Evolutionary conservation across 2,888 invertebrate species (phyloP), one percentile per base, ranked within the genome.

Genomic region (Oeneis ivallda): DNA sequence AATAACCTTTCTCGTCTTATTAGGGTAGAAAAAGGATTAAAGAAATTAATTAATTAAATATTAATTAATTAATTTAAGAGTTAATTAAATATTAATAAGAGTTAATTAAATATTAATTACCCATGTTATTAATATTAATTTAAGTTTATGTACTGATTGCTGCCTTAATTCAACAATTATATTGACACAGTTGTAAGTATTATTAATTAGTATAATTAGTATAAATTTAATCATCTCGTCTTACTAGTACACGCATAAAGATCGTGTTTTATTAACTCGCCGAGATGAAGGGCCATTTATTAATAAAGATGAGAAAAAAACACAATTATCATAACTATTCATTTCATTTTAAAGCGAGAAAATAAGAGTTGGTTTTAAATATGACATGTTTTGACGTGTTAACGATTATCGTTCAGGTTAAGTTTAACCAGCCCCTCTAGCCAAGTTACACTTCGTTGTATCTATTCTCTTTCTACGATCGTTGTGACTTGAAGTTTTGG

Each of bases 331-430:
- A 81, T 82, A 81, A 82, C 66, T 66, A 66, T 81, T 78, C 78
- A 76, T 75, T 77, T 71, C 74, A 72, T 74, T 70, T 75, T 73
- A 75, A 78, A 80, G 77, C 78, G 74, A 78, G 75, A 76, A 78
- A 69, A 71, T 63, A 70, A 74, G 75, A 76, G 76, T 83, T 83
- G 80, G 60, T 78, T 82, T 79, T 75, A 77, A 79, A 75, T 78
- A 76, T 76, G 76, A 76, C 78, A 76, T 80, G 79, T 81, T 79
- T 78, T 79, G 78, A 83, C 77, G 70, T 79, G 79, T 79, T 83
- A 80, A 75, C 76, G 74, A 73, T 74, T 70, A 77, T 73, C 64
- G 69, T 69, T 70, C 69, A 66, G 56, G 69, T 74, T 73, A 70
- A 69, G 68, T 71, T 67, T 63, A 71, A 62, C 53, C 66, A n/a